Evolutionary conservation across 2,888 invertebrate genomes (phyloP), one percentile per base, ranked within the genome.

Genomic region (Dicyrtomina minuta): DNA sequence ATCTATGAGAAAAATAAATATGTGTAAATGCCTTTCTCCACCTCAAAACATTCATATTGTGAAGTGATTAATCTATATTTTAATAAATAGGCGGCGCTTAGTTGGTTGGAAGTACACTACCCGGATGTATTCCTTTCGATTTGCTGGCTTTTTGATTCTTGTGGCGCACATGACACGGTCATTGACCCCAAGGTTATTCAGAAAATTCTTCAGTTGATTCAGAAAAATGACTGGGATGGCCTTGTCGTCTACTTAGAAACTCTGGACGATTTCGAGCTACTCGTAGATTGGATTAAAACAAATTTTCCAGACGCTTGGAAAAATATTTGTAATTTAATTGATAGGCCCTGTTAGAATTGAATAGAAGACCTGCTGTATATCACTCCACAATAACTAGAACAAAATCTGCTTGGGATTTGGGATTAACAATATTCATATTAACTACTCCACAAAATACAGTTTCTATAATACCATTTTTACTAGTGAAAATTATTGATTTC

Each of bases 121-220:
- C 22, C 46, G 6, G 10, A 49, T 2, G 33, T 67, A 2, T 67
- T 59, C 33, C 2, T 24, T 17, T 49, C 22, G 15, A 39, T 67
- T 5, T 67, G 67, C 41, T 60, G 59, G 59, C 1, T 67, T 10
- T 60, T 67, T 51, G 67, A 67, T 20, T 59, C 59, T 13, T 67
- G 67, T 33, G 15, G 20, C 8, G n/a, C 1, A 8, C 26, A 67
- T 13, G 67, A 59, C n/a, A 27, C 49, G 8, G 39, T 24, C n/a
- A 67, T 67, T 39, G 26, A 24, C 15, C 59, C 67, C 4, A 51
- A 49, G 27, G 33, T 59, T 20, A 59, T 67, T 13, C 67, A 67
- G 33, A 58, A 49, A 20, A 59, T 67, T 15, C 49, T 67, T 4
- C 39, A 22, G 20, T 27, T 27, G 1, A 59, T 59, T 49, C 20